Base-by-base conservation (phyloP, 1,140 invertebrate species). In the Euwallacea similis region DNA sequence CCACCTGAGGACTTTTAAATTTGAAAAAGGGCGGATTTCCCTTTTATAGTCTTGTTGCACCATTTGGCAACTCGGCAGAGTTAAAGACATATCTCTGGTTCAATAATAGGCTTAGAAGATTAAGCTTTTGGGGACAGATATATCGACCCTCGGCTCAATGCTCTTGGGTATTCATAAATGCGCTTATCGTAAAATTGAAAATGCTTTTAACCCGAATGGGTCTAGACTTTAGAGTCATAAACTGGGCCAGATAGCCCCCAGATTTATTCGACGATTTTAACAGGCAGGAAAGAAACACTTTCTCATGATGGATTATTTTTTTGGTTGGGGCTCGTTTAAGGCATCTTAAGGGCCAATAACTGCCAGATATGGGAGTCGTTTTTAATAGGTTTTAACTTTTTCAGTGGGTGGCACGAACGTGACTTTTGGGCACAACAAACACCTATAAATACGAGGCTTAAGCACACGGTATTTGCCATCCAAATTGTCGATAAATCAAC, bases 111-210 rank as follows among this genome's bases (percentile, higher is more conserved):
- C 54, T 44, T 66, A 66, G 41, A 2, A 58, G 65, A 66, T 66
- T 66, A 66, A 56, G 7, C 21, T 58, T 11, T 8, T 58, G 44
- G 41, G 58, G 65, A 66, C 47, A 66, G 54, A 66, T 66, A 66
- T 42, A 66, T 66, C 53, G 53, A 15, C 65, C 65, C 65, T 58
- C 44, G 42, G 21, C 47, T 54, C 21, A n/a, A 11, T 42, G 42
- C 46, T 66, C 44, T 66, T 46, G 53, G 65, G 53, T 56, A 66
- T 58, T 66, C 65, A 66, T 66, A 43, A 15, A 58, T 58, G 41
- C 65, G 65, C 65, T 66, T 66, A 66, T 66, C 65, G 54, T 66
- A 66, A 66, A 66, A 66, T 66, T 66, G 65, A 58, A 66, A 66
- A 66, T 58, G 54, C 65, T 66, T 58, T 66, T 66, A 65, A 66